A percentile compares a stretch with the other conserved stretches of the same genome.
Conservation (phyloP, 2,113 vertebrate genomes). For the Labeo rohita region DNA sequence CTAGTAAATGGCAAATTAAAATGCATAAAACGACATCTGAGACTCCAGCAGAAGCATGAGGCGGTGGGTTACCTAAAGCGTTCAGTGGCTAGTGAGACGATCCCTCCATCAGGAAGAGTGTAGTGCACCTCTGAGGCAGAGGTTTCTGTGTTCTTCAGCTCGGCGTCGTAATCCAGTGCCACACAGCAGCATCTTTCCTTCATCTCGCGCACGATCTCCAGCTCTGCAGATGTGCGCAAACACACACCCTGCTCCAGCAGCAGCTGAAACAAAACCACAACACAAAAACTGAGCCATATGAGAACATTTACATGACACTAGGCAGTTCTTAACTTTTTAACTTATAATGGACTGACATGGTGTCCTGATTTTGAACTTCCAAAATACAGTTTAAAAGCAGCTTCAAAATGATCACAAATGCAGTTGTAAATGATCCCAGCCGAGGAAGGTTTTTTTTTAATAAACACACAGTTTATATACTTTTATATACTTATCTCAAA, state of each 20-base stretch:
- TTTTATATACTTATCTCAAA: no score
- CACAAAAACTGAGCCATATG: background rate
- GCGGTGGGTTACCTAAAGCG: conserved; percentile 65
- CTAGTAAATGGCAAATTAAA: no score
- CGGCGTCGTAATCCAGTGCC: conserved; percentile 66
- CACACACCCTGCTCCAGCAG: conserved; percentile 74
- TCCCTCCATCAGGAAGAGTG: conserved; percentile 76
- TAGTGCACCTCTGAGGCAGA: conserved; percentile 62
- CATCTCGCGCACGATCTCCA: conserved; percentile 78
- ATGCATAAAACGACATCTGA: no score
- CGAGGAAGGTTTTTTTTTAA: no score
- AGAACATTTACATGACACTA: no score
- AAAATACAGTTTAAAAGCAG: no score
- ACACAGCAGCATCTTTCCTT: conserved; percentile 78
- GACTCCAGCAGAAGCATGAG: background rate
- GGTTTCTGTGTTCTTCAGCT: conserved; percentile 48
- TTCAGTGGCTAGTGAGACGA: conserved; percentile 65
- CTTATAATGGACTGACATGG: no score
- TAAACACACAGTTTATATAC: no score
- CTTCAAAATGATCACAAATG: no score
- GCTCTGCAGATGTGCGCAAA: conserved; percentile 74
- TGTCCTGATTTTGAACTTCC: no score
- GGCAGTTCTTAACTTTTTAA: no score
- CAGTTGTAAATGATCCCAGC: no score
- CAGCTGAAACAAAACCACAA: conserved; percentile 62